Conservation (phyloP, 2,113 vertebrate species). For the Silurus glanis region DNA sequence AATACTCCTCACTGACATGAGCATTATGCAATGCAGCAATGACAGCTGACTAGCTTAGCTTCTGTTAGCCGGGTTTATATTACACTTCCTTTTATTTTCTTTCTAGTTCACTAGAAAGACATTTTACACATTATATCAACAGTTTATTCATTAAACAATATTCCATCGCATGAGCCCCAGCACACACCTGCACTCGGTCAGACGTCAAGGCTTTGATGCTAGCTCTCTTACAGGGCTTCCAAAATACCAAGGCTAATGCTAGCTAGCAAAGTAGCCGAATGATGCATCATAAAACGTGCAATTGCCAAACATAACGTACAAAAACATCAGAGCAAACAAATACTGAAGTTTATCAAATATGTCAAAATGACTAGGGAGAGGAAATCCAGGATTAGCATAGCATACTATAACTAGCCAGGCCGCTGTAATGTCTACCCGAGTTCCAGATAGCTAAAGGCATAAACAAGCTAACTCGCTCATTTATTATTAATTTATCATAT, state of each 20-base stretch:
- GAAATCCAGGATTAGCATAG: neutral
- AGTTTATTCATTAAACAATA: neutral
- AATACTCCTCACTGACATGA: neutral
- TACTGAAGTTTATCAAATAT: neutral
- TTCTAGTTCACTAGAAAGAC: neutral
- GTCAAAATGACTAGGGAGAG: neutral
- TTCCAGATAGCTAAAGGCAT: neutral
- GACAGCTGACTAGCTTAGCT: constrained; percentile 2
- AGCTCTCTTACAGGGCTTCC: too few species aligned
- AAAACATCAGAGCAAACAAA: neutral
- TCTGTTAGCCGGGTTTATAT: neutral
- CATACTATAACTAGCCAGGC: constrained; percentile 3
- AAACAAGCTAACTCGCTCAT: neutral
- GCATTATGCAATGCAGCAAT: neutral
- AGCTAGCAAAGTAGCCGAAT: neutral
- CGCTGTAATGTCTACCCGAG: neutral
- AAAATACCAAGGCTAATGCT: neutral
- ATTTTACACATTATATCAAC: neutral
- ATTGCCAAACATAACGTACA: neutral
- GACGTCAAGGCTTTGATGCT: neutral
- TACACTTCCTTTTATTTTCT: neutral
- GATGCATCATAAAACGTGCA: neutral
- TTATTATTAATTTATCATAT: too few species aligned
- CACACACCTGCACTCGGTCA: neutral
- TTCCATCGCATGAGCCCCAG: neutral